phyloP scores from a whole-genome alignment of 2,797 vertebrate species.

The Pangasius macronema region DNA sequence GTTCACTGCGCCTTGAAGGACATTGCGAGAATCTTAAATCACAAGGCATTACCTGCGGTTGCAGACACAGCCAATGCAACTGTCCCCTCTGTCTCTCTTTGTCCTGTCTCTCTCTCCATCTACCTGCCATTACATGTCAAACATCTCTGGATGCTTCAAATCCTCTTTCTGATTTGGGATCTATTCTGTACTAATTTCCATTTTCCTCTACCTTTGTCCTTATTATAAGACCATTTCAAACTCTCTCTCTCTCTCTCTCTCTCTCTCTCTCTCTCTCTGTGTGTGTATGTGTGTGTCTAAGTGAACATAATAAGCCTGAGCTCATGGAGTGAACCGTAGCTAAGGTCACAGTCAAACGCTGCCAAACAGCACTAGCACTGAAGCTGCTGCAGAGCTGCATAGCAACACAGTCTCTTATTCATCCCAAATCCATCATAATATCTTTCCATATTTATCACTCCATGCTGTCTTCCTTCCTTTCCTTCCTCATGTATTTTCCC shows the following conservation, averaged over 20 bases:
- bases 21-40: constrained; percentile 41
- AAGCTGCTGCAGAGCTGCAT: constrained; percentile 23
- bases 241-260: constrained; percentile 6
- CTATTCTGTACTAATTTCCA: constrained; percentile 1
- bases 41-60: constrained; percentile 37
- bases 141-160: not conserved
- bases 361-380: constrained; percentile 18
- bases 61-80: not conserved
- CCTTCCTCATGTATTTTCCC: not conserved
- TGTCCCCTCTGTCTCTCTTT: not conserved
- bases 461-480: not conserved
- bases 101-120: not conserved
- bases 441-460: constrained; percentile 15
- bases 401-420: constrained; percentile 16
- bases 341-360: constrained; percentile 9
- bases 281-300: not conserved
- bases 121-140: not conserved
- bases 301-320: constrained; percentile 31
- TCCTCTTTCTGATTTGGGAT: not conserved
- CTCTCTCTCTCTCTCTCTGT: constrained; percentile 16
- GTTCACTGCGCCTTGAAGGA: constrained; percentile 51
- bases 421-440: not conserved
- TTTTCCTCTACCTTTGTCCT: constrained; percentile 1
- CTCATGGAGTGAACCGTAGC: constrained; percentile 20
- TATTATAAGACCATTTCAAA: not conserved